phyloP scores from a whole-genome alignment of 2,888 invertebrate species.

The Neoaliturus tenellus region DNA sequence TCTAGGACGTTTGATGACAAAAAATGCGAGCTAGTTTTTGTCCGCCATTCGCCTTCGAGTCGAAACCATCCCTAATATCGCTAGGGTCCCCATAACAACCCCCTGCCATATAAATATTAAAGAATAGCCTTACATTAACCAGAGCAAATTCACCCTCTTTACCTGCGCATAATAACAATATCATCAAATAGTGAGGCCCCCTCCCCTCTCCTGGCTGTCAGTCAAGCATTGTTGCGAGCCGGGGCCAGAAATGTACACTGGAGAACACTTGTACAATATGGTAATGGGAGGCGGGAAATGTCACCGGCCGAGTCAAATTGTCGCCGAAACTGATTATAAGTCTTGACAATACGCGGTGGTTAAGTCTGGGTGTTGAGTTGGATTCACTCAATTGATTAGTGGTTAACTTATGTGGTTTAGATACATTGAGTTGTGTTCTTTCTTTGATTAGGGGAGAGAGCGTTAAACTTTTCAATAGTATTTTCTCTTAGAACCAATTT shows the following conservation, averaged over 20 bases:
- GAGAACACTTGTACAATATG: constrained; percentile 34
- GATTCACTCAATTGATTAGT: no score
- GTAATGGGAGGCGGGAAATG: constrained; percentile 11
- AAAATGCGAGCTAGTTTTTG: constrained; percentile 46
- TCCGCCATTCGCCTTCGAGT: constrained; percentile 33
- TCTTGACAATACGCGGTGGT: no score
- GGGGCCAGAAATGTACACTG: constrained; percentile 36
- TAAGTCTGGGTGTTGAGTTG: no score
- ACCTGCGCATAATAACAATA: constrained; percentile 56
- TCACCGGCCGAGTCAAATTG: background rate
- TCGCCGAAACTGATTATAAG: background rate
- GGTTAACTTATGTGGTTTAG: no score
- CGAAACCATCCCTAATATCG: constrained; percentile 50
- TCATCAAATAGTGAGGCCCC: constrained; percentile 38
- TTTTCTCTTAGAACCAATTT: no score
- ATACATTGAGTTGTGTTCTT: no score
- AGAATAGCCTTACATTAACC: constrained; percentile 60
- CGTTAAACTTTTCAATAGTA: no score
- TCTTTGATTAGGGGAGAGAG: no score
- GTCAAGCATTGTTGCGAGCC: constrained; percentile 29
- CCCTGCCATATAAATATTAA: constrained; percentile 59
- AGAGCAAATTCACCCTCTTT: constrained; percentile 58
- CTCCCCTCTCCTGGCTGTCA: background rate
- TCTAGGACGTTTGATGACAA: constrained; percentile 20
- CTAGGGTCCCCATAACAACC: constrained; percentile 28